phyloP scores from a whole-genome alignment of 2,113 vertebrate genomes.

The Sialia sialis region DNA sequence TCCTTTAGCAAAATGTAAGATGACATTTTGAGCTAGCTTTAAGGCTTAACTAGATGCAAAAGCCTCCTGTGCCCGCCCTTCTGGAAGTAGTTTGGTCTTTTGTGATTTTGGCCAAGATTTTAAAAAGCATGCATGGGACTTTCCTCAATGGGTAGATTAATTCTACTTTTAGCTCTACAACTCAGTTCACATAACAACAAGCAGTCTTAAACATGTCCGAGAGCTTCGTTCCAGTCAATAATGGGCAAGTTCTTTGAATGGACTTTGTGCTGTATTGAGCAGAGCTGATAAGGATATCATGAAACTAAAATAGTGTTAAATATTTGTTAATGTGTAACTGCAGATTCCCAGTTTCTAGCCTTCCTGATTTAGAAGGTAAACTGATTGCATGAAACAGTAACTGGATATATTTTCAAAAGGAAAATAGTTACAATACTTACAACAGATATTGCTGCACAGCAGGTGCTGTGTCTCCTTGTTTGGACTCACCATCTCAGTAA shows the following conservation, averaged over 20 bases:
- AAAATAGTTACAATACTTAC: background rate
- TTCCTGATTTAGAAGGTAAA: background rate
- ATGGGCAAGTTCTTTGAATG: background rate
- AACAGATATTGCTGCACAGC: background rate
- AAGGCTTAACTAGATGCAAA: background rate
- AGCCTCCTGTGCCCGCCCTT: background rate
- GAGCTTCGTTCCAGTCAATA: background rate
- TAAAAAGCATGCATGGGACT: background rate
- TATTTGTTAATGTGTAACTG: constrained; percentile 29
- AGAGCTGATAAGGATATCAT: background rate
- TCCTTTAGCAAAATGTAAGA: too few relatives aligned
- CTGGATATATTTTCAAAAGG: background rate
- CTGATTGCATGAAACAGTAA: background rate
- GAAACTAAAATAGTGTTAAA: background rate
- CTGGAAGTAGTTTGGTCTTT: background rate
- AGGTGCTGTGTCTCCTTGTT: background rate
- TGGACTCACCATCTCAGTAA: background rate
- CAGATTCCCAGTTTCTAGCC: background rate
- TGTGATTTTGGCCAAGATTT: background rate
- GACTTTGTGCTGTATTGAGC: constrained; percentile 14
- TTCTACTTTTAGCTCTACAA: background rate
- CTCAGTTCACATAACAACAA: background rate
- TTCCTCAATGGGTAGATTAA: background rate
- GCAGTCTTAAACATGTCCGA: background rate
- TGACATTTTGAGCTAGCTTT: background rate